Evolutionary conservation across 2,113 vertebrate genomes (phyloP).

Genomic region (Epinephelus cyanopodus): DNA sequence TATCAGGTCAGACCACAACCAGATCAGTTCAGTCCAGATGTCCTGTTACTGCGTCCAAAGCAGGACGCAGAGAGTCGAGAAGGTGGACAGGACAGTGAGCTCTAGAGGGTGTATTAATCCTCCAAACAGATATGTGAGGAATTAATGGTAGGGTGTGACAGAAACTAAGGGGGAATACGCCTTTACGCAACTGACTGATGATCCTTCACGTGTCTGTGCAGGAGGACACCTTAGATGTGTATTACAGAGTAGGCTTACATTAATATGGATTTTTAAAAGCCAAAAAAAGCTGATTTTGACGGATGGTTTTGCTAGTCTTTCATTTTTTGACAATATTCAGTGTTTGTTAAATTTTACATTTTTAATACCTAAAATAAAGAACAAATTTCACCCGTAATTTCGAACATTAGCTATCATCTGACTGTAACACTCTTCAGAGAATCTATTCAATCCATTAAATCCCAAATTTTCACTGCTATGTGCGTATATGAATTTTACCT

Average conservation of each 20-base stretch:
- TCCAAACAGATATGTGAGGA: not conserved
- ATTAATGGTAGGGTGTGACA: not conserved
- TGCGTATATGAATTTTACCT: not conserved
- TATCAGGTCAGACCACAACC: slow-evolving; percentile 49
- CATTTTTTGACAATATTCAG: not conserved
- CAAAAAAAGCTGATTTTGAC: not conserved
- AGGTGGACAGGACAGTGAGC: not conserved
- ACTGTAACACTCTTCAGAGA: not conserved
- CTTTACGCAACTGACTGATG: not conserved
- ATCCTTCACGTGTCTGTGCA: not conserved
- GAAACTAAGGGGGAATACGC: not conserved
- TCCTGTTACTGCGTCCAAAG: slow-evolving; percentile 30
- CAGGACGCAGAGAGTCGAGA: not conserved
- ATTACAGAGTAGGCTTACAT: not conserved
- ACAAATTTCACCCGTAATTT: too few relatives aligned
- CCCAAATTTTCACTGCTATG: not conserved
- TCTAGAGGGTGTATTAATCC: not conserved
- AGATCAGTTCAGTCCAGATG: slow-evolving; percentile 39
- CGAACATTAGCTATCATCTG: not conserved
- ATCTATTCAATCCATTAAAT: not conserved
- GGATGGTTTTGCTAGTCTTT: not conserved
- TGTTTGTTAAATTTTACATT: not conserved
- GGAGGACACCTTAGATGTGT: not conserved
- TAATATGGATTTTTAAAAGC: not conserved
- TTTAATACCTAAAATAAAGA: not conserved